Percentiles rank a stretch among this genome's conserved stretches.
Conservation (phyloP, 2,113 vertebrate species). For the Danionella cerebrum region DNA sequence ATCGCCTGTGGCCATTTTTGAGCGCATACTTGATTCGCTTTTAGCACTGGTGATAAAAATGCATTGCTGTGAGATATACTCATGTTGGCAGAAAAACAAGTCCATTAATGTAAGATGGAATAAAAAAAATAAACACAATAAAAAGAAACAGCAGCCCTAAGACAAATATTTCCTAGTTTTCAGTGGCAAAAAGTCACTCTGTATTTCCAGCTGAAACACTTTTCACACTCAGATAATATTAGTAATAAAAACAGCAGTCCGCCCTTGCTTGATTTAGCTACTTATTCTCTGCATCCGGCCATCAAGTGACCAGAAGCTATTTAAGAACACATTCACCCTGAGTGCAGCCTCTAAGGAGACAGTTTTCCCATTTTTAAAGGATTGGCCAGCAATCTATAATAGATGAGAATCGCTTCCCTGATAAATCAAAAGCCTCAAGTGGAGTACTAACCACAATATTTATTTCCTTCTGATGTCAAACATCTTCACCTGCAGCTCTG, state of each 20-base stretch:
- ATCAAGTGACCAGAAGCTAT: neutral
- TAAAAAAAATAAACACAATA: constrained; percentile 34
- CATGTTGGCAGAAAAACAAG: constrained; percentile 27
- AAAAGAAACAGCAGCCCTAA: constrained; percentile 5
- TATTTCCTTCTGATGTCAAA: constrained; percentile 11
- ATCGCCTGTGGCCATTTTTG: constrained; percentile 9
- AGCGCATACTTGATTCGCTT: constrained; percentile 24
- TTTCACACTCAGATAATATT: neutral
- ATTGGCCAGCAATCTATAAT: neutral
- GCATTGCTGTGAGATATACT: constrained; percentile 20
- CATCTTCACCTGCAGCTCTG: neutral
- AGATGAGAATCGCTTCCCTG: constrained; percentile 2
- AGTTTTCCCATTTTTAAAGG: neutral
- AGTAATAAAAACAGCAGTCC: neutral
- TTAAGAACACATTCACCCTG: neutral
- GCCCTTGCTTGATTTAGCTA: neutral
- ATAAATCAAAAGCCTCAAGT: neutral
- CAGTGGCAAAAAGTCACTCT: neutral
- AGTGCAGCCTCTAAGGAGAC: neutral
- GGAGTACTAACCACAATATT: neutral
- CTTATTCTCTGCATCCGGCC: neutral
- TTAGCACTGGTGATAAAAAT: constrained; percentile 39
- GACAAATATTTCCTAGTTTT: neutral
- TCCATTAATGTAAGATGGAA: constrained; percentile 29
- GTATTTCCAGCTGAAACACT: neutral